A percentile compares a stretch with the other conserved stretches of the same genome.
Conservation (phyloP, 2,888 invertebrate genomes). For the Dasysyrphus tricinctus region DNA sequence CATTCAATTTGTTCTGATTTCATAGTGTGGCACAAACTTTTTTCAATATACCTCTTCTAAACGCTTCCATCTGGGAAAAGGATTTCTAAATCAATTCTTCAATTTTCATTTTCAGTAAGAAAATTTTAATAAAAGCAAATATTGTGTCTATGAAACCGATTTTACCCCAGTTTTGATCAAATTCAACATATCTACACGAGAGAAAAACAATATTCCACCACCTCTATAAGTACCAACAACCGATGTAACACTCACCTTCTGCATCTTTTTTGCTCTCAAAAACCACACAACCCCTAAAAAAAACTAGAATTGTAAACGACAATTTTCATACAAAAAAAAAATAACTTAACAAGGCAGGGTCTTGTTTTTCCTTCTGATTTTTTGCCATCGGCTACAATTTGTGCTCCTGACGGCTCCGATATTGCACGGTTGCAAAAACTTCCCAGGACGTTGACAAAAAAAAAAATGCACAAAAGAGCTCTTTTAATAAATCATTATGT, state of each 20-base stretch:
- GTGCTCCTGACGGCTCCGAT: constrained; percentile 63
- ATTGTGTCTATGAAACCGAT: not conserved
- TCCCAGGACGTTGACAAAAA: not conserved
- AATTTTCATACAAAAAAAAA: constrained; percentile 40
- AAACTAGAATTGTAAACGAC: constrained; percentile 32
- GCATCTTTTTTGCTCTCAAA: constrained; percentile 32
- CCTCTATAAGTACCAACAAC: not conserved
- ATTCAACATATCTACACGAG: not conserved
- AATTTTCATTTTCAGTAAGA: not conserved
- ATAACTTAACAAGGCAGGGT: constrained; percentile 33
- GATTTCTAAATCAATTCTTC: constrained; percentile 3
- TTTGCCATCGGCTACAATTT: constrained; percentile 65
- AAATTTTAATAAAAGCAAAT: not conserved
- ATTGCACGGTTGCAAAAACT: constrained; percentile 63
- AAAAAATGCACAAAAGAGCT: constrained; percentile 62
- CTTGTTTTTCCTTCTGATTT: constrained; percentile 43
- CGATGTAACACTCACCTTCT: constrained; percentile 25
- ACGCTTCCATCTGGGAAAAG: not conserved
- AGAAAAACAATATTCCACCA: not conserved
- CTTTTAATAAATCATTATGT: constrained; percentile 71
- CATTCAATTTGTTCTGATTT: not conserved
- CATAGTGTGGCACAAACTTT: not conserved
- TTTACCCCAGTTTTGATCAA: not conserved
- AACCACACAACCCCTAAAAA: constrained; percentile 16
- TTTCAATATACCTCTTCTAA: not conserved